Evolutionary conservation across 1,140 invertebrate species (phyloP).

Genomic region (Pseudomyrmex gracilis): DNA sequence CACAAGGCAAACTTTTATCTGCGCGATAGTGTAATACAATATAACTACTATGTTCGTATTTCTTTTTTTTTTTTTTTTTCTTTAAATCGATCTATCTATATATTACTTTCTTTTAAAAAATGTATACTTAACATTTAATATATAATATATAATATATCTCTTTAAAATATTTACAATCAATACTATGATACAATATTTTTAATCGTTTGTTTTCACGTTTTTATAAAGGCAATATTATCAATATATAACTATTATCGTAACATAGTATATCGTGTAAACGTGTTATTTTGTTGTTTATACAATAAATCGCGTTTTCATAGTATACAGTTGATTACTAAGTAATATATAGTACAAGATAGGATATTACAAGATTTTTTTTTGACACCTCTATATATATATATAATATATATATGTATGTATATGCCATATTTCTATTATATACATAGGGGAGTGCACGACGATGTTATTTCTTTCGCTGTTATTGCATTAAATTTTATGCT

Average conservation of each 20-base stretch:
- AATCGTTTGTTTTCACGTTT: slow-evolving; percentile 80
- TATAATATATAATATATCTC: slow-evolving; percentile 79
- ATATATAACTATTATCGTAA: slow-evolving; percentile 82
- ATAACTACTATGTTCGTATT: slow-evolving; percentile 82
- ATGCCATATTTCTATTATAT: slow-evolving; percentile 56
- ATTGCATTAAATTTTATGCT: slow-evolving; percentile 57
- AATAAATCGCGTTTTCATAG: slow-evolving; percentile 71
- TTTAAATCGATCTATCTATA: slow-evolving; percentile 83
- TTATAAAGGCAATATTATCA: slow-evolving; percentile 85
- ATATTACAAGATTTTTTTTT: slow-evolving; percentile 65
- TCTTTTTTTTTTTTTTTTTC: slow-evolving; percentile 41
- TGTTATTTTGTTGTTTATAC: slow-evolving; percentile 74
- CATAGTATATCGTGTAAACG: slow-evolving; percentile 78
- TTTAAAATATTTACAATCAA: slow-evolving; percentile 85
- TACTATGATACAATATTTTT: slow-evolving; percentile 83
- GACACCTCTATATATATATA: slow-evolving; percentile 51
- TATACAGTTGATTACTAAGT: slow-evolving; percentile 65
- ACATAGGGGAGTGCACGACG: slow-evolving; percentile 63
- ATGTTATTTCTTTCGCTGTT: slow-evolving; percentile 58
- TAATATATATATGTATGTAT: no score
- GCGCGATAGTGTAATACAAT: slow-evolving; percentile 82
- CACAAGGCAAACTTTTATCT: slow-evolving; percentile 85
- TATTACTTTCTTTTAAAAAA: slow-evolving; percentile 86
- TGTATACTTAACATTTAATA: slow-evolving; percentile 85
- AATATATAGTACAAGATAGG: slow-evolving; percentile 71